Conservation (phyloP, 2,797 vertebrate species). For the Ambastaia sidthimunki region DNA sequence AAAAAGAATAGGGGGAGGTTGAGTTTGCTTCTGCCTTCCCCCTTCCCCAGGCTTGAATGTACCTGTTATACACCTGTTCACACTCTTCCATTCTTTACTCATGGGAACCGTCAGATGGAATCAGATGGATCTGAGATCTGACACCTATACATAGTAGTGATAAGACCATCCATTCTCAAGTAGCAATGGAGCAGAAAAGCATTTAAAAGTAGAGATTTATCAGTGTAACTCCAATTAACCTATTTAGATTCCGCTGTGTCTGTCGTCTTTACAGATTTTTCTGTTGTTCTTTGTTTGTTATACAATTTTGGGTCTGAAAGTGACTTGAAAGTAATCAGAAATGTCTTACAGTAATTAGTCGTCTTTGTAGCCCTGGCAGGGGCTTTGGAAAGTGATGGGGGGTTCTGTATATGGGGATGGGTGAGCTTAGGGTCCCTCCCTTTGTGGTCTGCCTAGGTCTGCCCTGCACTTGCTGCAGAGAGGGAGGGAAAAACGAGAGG, state of each 20-base stretch:
- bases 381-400: conserved; percentile 72
- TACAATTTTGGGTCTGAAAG: conserved; percentile 60
- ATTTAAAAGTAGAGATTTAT: neutral
- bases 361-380: conserved; percentile 74
- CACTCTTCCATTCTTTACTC: conserved; percentile 9
- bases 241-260: neutral
- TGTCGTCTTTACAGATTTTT: conserved; percentile 52
- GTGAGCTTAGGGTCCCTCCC: conserved; percentile 75
- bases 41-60: conserved; percentile 25
- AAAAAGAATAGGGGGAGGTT: too few relatives aligned
- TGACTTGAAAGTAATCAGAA: conserved; percentile 77
- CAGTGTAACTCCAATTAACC: neutral
- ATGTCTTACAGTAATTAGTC: conserved; percentile 84
- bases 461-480: conserved; percentile 64
- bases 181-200: conserved; percentile 8
- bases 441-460: conserved; percentile 73
- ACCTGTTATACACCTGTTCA: conserved; percentile 59
- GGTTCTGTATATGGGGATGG: conserved; percentile 66
- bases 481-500: conserved; percentile 41
- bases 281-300: conserved; percentile 57
- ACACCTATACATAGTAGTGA: conserved; percentile 46
- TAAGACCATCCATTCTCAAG: conserved; percentile 30
- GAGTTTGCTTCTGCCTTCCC: conserved; percentile 29
- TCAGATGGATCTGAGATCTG: conserved; percentile 10
- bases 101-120: conserved; percentile 17